phyloP scores from a whole-genome alignment of 2,797 vertebrate species.

The Tiaroga cobitis region DNA sequence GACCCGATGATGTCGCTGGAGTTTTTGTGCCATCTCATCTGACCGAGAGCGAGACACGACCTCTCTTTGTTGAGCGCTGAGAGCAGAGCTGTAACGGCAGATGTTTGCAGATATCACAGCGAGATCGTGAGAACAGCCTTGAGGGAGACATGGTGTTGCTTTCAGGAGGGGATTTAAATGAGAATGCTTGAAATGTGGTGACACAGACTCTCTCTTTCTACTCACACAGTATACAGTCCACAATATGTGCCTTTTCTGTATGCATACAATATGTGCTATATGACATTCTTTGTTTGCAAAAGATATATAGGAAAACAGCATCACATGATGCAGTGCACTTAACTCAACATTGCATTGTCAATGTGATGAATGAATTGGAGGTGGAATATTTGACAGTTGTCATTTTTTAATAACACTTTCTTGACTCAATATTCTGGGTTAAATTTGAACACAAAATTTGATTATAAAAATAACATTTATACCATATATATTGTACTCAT shows the following conservation, averaged over 20 bases:
- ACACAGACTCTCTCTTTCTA: not conserved
- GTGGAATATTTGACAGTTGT: not conserved
- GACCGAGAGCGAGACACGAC: slow-evolving; percentile 3
- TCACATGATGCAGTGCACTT: not conserved
- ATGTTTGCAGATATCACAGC: slow-evolving; percentile 39
- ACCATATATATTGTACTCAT: not conserved
- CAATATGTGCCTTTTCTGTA: not conserved
- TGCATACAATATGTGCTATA: not conserved
- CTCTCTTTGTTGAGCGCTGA: slow-evolving; percentile 7
- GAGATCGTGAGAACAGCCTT: slow-evolving; percentile 46
- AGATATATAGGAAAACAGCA: not conserved
- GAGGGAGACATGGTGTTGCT: slow-evolving; percentile 32
- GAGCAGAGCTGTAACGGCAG: not conserved
- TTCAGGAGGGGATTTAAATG: slow-evolving; percentile 2
- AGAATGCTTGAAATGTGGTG: slow-evolving; percentile 2
- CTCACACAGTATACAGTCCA: not conserved
- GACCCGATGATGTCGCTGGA: not conserved
- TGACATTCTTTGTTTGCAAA: not conserved
- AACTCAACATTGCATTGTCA: not conserved
- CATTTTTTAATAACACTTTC: not conserved
- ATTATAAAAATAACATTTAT: not conserved
- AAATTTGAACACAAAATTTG: not conserved
- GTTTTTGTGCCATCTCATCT: not conserved
- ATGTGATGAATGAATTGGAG: no score
- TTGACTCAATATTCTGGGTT: not conserved